Conservation (phyloP, 1,140 invertebrate species). For the Apis cerana region DNA sequence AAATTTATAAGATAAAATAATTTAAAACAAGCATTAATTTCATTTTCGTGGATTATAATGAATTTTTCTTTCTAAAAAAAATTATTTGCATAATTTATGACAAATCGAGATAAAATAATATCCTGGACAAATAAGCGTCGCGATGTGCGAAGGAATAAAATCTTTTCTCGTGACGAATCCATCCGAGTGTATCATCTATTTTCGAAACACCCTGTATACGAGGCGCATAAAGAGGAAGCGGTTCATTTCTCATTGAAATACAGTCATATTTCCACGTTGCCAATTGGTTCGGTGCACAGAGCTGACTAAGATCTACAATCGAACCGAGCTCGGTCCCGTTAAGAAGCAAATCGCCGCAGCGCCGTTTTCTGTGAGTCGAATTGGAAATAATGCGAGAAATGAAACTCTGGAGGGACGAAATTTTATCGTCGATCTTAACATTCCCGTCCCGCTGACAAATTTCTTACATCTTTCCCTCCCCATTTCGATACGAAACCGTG, state of each 20-base stretch:
- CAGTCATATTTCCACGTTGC: conserved; percentile 59
- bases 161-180: background rate
- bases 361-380: conserved; percentile 28
- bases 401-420: background rate
- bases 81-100: no score
- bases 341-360: conserved; percentile 49
- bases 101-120: no score
- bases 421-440: conserved; percentile 26
- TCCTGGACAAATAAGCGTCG: no score
- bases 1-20: no score
- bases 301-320: conserved; percentile 55
- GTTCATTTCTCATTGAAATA: conserved; percentile 66
- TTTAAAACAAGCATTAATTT: no score
- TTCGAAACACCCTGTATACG: background rate
- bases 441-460: conserved; percentile 19
- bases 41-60: no score
- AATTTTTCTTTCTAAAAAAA: no score
- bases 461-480: background rate
- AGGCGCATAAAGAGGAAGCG: conserved; percentile 29
- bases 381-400: conserved; percentile 42
- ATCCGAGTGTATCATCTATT: background rate
- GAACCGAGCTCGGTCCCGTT: conserved; percentile 28
- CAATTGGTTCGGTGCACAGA: conserved; percentile 44
- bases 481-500: background rate
- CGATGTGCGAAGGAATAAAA: no score